Evolutionary conservation across 1,140 invertebrate genomes (phyloP).

Genomic region (Argopecten irradians): DNA sequence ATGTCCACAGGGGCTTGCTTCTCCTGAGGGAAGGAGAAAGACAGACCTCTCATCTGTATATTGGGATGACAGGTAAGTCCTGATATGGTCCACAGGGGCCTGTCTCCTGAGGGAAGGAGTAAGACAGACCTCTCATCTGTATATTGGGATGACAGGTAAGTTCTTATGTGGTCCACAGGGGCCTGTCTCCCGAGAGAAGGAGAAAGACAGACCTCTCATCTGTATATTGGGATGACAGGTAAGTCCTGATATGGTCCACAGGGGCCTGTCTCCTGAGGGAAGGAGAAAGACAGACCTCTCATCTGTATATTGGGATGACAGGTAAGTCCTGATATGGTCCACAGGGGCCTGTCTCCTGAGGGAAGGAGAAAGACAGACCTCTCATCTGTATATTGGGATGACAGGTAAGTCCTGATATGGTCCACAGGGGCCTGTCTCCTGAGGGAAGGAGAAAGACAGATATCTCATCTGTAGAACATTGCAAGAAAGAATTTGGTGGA

Average conservation of each 20-base stretch:
- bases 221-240: slow-evolving; percentile 43
- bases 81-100: background rate
- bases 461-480: too few relatives aligned
- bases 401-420: slow-evolving; percentile 27
- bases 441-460: background rate
- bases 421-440: background rate
- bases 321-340: slow-evolving; percentile 25
- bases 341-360: slow-evolving; percentile 28
- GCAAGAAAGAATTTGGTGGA: too few relatives aligned
- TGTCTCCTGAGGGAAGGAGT: background rate
- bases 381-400: slow-evolving; percentile 42
- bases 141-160: slow-evolving; percentile 44
- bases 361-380: slow-evolving; percentile 28
- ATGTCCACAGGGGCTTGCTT: slow-evolving; percentile 2
- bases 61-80: slow-evolving; percentile 40
- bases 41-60: slow-evolving; percentile 36
- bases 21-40: slow-evolving; percentile 29
- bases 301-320: slow-evolving; percentile 40
- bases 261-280: slow-evolving; percentile 26
- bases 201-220: slow-evolving; percentile 30
- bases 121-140: background rate
- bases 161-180: slow-evolving; percentile 1
- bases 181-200: slow-evolving; percentile 26
- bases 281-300: slow-evolving; percentile 31
- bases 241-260: slow-evolving; percentile 12